Conservation (phyloP, 2,113 vertebrate genomes). For the Poecilia latipinna region DNA sequence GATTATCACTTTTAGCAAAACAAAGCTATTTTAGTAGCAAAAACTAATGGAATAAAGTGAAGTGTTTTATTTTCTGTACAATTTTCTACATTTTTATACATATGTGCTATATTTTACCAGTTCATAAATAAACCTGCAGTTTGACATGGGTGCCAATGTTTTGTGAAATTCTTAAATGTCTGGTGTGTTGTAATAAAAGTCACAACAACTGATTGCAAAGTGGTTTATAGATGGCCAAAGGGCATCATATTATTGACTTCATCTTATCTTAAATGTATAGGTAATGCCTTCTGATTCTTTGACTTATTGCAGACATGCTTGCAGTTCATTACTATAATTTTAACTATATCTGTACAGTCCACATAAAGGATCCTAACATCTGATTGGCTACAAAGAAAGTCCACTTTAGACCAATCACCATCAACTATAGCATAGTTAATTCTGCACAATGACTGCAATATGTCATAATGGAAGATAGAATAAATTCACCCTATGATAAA, state of each 20-base stretch:
- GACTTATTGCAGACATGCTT: too few species aligned
- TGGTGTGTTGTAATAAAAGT: not conserved
- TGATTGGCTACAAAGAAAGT: not conserved
- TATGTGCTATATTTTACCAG: slow-evolving; percentile 86
- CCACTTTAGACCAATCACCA: not conserved
- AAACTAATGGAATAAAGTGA: slow-evolving; percentile 81
- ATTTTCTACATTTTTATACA: slow-evolving; percentile 87
- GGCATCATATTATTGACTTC: not conserved
- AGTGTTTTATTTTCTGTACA: slow-evolving; percentile 85
- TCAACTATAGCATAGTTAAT: not conserved
- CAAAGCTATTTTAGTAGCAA: slow-evolving; percentile 77
- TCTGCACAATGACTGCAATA: too few species aligned
- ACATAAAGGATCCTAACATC: not conserved
- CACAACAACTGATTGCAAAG: not conserved
- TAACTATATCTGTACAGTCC: too few species aligned
- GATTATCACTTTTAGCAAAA: slow-evolving; percentile 78
- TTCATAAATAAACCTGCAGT: slow-evolving; percentile 83
- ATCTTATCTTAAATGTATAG: not conserved
- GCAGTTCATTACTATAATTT: too few species aligned
- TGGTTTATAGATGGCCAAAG: not conserved
- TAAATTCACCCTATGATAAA: not conserved
- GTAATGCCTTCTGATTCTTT: not conserved
- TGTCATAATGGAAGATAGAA: not conserved
- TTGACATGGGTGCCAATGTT: slow-evolving; percentile 70
- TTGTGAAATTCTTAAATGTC: not conserved